These are phyloP conservation scores for Hydrotaea diabolus DNA, from an alignment of 2,888 invertebrate species.

Conservation along the genomic window DNA sequence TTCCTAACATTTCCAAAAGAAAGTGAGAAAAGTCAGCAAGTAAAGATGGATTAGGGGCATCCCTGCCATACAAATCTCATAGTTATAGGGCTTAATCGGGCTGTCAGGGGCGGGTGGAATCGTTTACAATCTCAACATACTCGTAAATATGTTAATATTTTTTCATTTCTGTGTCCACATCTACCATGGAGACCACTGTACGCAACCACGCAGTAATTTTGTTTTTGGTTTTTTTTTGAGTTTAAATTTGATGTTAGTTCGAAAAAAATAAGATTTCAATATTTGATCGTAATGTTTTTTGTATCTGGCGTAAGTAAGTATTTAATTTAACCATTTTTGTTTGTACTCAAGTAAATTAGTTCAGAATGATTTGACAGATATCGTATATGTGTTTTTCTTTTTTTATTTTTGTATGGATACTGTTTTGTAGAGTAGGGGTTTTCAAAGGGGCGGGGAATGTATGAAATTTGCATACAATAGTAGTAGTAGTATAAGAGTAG, in stretches of 20 bases:
- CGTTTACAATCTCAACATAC: slow-evolving; percentile 50
- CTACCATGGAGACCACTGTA: slow-evolving; percentile 81
- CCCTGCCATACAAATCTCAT: slow-evolving; percentile 40
- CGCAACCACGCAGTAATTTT: slow-evolving; percentile 79
- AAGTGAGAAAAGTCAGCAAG: background rate
- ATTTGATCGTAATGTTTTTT: slow-evolving; percentile 37
- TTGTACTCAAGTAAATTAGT: slow-evolving; percentile 18
- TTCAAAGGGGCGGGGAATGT: slow-evolving; percentile 39
- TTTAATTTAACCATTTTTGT: slow-evolving; percentile 42
- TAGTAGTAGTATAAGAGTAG: slow-evolving; percentile 23
- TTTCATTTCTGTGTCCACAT: slow-evolving; percentile 77
- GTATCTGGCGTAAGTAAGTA: slow-evolving; percentile 49
- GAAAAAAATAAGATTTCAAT: slow-evolving; percentile 13
- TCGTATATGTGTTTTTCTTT: slow-evolving; percentile 17
- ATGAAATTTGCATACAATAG: slow-evolving; percentile 56
- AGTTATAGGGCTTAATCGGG: background rate
- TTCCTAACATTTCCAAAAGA: slow-evolving; percentile 54
- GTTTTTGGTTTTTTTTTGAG: slow-evolving; percentile 53
- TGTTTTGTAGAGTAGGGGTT: slow-evolving; percentile 18
- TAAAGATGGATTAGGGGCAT: slow-evolving; percentile 13
- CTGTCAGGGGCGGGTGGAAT: background rate
- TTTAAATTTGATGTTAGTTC: slow-evolving; percentile 60
- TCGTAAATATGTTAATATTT: slow-evolving; percentile 38
- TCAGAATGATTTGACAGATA: background rate
- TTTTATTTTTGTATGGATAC: background rate